Conservation (phyloP, 2,797 vertebrate genomes). For the Huso huso region DNA sequence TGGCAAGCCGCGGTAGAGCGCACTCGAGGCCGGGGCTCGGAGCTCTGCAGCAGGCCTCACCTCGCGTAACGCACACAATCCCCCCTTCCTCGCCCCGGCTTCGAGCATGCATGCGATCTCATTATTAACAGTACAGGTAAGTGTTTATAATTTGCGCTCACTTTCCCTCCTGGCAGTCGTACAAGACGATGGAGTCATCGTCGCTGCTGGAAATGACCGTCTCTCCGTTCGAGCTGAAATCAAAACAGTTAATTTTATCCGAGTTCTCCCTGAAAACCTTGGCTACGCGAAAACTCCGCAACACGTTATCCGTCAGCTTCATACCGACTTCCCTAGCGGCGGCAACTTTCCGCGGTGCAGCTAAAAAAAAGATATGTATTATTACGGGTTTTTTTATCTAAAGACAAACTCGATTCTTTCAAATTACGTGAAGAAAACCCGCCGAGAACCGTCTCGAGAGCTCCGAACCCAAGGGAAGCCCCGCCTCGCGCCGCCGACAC, state of each 20-base stretch:
- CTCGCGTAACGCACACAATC: not conserved
- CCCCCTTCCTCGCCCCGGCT: not conserved
- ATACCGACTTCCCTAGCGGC: conserved; percentile 54
- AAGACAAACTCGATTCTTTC: conserved; percentile 6
- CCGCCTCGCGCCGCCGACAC: conserved; percentile 30
- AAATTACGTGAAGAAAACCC: conserved; percentile 34
- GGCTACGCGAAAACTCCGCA: conserved; percentile 95
- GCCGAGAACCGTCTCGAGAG: conserved; percentile 24
- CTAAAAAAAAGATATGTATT: conserved; percentile 1
- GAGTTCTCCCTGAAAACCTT: conserved; percentile 98
- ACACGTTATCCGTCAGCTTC: conserved; percentile 98
- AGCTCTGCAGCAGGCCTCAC: conserved; percentile 37
- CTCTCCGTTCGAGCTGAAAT: conserved; percentile 95
- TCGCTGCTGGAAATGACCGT: conserved; percentile 97
- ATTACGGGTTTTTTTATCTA: too few relatives aligned
- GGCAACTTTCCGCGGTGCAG: conserved; percentile 7
- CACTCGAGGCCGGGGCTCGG: conserved; percentile 17
- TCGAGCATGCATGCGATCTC: not conserved
- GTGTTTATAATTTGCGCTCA: conserved; percentile 51
- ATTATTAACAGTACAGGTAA: not conserved
- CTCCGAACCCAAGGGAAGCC: conserved; percentile 27
- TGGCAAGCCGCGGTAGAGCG: not conserved
- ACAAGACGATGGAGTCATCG: conserved; percentile 92
- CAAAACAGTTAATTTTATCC: conserved; percentile 97
- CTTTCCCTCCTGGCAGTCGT: conserved; percentile 98